Evolutionary conservation across 2,113 vertebrate species (phyloP).

Genomic region (Gulo gulo): DNA sequence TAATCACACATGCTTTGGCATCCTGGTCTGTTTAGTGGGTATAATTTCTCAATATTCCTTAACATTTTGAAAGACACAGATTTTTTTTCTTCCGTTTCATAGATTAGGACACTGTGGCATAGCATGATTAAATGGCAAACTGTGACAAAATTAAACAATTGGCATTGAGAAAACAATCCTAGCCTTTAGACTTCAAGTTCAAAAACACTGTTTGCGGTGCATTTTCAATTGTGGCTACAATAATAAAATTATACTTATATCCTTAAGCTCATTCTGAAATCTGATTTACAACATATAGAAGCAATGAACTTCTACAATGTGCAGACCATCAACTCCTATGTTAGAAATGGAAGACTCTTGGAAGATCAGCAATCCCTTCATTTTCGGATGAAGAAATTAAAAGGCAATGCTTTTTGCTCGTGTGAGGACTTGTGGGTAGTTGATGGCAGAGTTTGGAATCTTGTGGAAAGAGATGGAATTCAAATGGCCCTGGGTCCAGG

Average conservation of each 20-base stretch:
- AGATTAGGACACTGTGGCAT: neutral
- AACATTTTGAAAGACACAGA: neutral
- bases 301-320: neutral
- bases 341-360: neutral
- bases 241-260: neutral
- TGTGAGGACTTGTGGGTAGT: neutral
- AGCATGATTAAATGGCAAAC: neutral
- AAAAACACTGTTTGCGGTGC: neutral
- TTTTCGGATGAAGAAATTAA: neutral
- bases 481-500: neutral
- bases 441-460: neutral
- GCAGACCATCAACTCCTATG: neutral
- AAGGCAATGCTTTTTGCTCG: neutral
- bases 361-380: neutral
- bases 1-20: neutral
- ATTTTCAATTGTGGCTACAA: neutral
- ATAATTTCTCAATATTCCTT: neutral
- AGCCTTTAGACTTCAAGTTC: conserved; percentile 14
- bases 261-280: neutral
- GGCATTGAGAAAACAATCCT: neutral
- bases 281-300: neutral
- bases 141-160: neutral
- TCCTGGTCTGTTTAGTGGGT: neutral
- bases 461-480: neutral
- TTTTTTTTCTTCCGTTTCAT: neutral